Percentiles rank a stretch among this genome's conserved stretches.
phyloP scores from a whole-genome alignment of 1,140 invertebrate species.

The Drosophila miranda region DNA sequence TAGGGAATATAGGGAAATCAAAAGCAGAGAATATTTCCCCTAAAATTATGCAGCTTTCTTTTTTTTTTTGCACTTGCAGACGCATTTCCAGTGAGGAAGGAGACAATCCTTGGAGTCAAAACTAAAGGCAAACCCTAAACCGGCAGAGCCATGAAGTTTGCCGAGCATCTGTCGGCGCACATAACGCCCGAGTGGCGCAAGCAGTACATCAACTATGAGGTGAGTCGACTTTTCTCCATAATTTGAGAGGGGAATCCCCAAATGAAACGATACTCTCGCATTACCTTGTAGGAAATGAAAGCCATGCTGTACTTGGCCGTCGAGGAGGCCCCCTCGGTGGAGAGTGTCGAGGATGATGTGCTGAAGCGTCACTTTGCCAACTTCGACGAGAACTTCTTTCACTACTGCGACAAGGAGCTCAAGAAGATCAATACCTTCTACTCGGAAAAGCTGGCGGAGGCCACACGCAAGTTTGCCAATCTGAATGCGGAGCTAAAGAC shows the following conservation, averaged over 20 bases:
- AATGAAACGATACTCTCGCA: no score
- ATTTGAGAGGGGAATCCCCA: not conserved
- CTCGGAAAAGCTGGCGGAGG: constrained; percentile 98
- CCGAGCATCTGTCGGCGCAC: constrained; percentile 96
- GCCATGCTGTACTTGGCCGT: constrained; percentile 93
- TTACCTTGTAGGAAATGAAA: constrained; percentile 92
- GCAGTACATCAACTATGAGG: constrained; percentile 99
- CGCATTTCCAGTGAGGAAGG: not conserved
- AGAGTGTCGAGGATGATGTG: constrained; percentile 93
- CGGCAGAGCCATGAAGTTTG: constrained; percentile 92
- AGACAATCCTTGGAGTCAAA: no score
- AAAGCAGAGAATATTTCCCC: not conserved
- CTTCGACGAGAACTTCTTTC: constrained; percentile 98
- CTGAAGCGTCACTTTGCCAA: constrained; percentile 95
- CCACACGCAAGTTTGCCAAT: constrained; percentile 95
- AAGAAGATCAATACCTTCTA: constrained; percentile 99
- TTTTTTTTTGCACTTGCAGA: not conserved
- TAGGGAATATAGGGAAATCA: no score
- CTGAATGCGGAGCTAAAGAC: constrained; percentile 94
- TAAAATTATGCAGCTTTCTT: not conserved
- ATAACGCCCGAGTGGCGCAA: constrained; percentile 99
- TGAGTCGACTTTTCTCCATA: constrained; percentile 77
- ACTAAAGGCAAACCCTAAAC: no score
- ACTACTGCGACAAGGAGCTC: constrained; percentile 96
- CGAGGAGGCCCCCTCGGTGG: constrained; percentile 93